Conservation (phyloP, 2,888 invertebrate genomes). For the Aphidius colemani region DNA sequence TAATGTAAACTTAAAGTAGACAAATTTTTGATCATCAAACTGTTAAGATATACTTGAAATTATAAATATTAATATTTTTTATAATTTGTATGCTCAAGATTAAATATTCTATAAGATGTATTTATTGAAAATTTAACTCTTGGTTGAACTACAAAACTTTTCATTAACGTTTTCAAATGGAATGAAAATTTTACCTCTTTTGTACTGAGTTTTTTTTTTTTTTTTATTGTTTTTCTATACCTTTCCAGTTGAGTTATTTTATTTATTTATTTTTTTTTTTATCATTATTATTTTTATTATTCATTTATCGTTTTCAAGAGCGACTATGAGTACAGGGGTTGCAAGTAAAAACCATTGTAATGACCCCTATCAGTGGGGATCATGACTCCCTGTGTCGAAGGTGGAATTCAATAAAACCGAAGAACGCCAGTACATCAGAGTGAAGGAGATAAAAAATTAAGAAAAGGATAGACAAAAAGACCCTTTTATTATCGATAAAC, state of each 20-base stretch:
- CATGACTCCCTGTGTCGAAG: slow-evolving; percentile 40
- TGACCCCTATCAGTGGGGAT: slow-evolving; percentile 54
- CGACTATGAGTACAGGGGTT: slow-evolving; percentile 27
- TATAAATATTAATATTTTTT: too few relatives aligned
- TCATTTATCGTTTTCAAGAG: too few relatives aligned
- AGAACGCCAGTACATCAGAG: background rate
- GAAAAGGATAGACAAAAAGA: too few relatives aligned
- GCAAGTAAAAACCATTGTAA: slow-evolving; percentile 40
- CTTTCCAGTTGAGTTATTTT: too few relatives aligned
- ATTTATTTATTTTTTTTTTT: too few relatives aligned
- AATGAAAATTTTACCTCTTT: background rate
- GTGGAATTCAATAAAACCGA: slow-evolving; percentile 50
- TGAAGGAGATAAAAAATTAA: too few relatives aligned
- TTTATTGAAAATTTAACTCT: background rate
- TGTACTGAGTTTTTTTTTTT: background rate
- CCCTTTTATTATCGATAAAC: too few relatives aligned
- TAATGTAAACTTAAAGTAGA: too few relatives aligned
- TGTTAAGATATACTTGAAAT: too few relatives aligned
- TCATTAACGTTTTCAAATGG: background rate
- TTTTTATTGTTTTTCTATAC: slow-evolving; percentile 8
- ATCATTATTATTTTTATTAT: too few relatives aligned
- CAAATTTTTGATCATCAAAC: too few relatives aligned
- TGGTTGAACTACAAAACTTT: slow-evolving; percentile 14
- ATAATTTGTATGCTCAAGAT: background rate
- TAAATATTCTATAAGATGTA: background rate